Conservation (phyloP, 2,797 vertebrate species). For the Vultur gryphus region DNA sequence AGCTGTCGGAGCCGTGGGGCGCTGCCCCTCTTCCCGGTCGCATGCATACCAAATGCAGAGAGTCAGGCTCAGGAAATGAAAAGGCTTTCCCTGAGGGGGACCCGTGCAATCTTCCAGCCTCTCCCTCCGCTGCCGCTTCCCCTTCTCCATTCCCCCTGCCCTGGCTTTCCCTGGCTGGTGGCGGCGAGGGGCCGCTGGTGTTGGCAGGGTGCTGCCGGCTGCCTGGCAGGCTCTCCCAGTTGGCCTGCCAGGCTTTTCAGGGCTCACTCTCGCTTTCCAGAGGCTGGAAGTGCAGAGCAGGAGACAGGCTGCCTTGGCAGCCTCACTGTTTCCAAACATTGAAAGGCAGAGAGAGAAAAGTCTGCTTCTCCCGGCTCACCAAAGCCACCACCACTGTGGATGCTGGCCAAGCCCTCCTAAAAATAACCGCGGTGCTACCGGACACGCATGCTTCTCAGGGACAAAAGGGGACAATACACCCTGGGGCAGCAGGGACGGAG, state of each 20-base stretch:
- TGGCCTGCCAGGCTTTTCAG: constrained; percentile 59
- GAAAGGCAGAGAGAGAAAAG: constrained; percentile 56
- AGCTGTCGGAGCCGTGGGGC: not conserved
- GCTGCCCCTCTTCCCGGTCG: not conserved
- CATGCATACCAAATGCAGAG: not conserved
- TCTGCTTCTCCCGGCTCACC: constrained; percentile 33
- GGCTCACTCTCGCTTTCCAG: constrained; percentile 59
- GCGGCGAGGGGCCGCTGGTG: not conserved
- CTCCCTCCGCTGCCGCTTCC: constrained; percentile 40
- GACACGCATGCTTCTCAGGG: not conserved
- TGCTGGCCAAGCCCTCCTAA: constrained; percentile 42
- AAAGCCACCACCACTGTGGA: constrained; percentile 43
- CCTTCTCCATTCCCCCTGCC: not conserved
- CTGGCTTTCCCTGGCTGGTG: not conserved
- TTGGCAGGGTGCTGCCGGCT: constrained; percentile 39
- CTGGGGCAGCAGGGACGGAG: not conserved
- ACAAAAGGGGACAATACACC: not conserved
- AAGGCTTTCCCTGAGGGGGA: not conserved
- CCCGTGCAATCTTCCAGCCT: constrained; percentile 56
- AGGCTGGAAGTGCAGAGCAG: constrained; percentile 49
- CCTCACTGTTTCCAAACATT: constrained; percentile 68
- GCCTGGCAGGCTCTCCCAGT: constrained; percentile 23
- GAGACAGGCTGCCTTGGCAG: constrained; percentile 65
- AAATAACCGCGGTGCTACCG: constrained; percentile 22
- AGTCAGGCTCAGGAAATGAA: constrained; percentile 25